These are phyloP conservation scores for Heteromurus nitidus DNA, from an alignment of 2,888 invertebrate species.

Conservation along the genomic window DNA sequence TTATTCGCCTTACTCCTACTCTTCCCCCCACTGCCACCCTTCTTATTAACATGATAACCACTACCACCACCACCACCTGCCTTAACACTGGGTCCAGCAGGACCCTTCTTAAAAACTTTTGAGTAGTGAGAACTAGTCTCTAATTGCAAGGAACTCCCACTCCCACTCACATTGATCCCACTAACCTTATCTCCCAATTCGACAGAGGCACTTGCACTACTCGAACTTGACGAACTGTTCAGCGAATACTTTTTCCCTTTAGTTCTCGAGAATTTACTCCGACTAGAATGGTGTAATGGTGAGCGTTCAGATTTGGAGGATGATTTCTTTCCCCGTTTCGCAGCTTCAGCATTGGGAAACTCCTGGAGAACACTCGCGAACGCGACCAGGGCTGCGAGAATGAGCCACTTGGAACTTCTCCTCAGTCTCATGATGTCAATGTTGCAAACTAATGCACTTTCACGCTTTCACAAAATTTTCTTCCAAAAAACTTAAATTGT, in stretches of 20 bases:
- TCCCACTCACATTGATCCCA: slow-evolving; percentile 40
- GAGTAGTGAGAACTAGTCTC: slow-evolving; percentile 35
- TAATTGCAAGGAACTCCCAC: background rate
- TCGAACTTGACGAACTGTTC: slow-evolving; percentile 4
- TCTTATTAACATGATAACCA: slow-evolving; percentile 10
- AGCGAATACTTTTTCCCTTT: slow-evolving; percentile 44
- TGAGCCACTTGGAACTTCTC: slow-evolving; percentile 57
- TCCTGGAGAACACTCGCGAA: slow-evolving; percentile 54
- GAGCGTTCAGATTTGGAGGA: background rate
- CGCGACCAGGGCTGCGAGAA: slow-evolving; percentile 48
- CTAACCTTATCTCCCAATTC: slow-evolving; percentile 54
- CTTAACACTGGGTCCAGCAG: slow-evolving; percentile 13
- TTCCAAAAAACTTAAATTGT: too few relatives aligned
- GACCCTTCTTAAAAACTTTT: slow-evolving; percentile 57
- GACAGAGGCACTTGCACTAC: slow-evolving; percentile 52
- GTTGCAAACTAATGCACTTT: too few relatives aligned
- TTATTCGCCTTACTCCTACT: slow-evolving; percentile 22
- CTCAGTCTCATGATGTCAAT: slow-evolving; percentile 50
- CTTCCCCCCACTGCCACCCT: background rate
- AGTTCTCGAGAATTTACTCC: slow-evolving; percentile 55
- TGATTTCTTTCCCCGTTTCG: slow-evolving; percentile 50
- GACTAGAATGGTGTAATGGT: slow-evolving; percentile 42
- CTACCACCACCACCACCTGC: background rate
- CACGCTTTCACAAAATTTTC: too few relatives aligned
- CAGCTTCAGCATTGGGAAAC: slow-evolving; percentile 39